Evolutionary conservation across 2,797 vertebrate species (phyloP).

Genomic region (Microcaecilia unicolor): DNA sequence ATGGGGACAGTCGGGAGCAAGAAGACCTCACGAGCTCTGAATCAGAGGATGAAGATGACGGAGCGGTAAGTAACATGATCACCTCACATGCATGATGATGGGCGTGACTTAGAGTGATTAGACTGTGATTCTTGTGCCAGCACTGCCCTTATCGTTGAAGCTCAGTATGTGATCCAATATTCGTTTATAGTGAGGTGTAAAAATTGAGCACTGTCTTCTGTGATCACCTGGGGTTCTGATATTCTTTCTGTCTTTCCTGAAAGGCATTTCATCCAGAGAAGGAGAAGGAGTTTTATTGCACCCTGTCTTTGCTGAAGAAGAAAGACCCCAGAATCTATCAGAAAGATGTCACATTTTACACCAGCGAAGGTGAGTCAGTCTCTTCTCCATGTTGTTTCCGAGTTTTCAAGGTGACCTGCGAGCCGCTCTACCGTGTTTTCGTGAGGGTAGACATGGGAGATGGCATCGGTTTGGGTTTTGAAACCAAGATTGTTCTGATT

Average conservation of each 20-base stretch:
- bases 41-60: slow-evolving; percentile 65
- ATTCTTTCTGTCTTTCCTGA: slow-evolving; percentile 31
- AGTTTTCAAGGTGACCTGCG: no score
- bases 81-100: neutral
- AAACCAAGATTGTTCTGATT: no score
- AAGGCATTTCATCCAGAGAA: slow-evolving; percentile 69
- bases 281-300: slow-evolving; percentile 80
- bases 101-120: neutral
- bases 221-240: no score
- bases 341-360: slow-evolving; percentile 64
- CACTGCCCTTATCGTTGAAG: neutral
- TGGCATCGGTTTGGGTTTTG: no score
- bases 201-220: no score
- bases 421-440: no score
- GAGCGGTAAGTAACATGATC: slow-evolving; percentile 48
- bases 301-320: slow-evolving; percentile 78
- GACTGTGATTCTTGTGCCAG: no score
- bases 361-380: slow-evolving; percentile 37
- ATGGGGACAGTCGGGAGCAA: slow-evolving; percentile 48
- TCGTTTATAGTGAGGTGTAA: no score
- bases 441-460: no score
- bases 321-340: slow-evolving; percentile 81
- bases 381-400: no score
- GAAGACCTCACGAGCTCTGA: slow-evolving; percentile 55
- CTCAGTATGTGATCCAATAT: no score